Evolutionary conservation across 2,113 vertebrate genomes (phyloP).

Genomic region (Chamaea fasciata): DNA sequence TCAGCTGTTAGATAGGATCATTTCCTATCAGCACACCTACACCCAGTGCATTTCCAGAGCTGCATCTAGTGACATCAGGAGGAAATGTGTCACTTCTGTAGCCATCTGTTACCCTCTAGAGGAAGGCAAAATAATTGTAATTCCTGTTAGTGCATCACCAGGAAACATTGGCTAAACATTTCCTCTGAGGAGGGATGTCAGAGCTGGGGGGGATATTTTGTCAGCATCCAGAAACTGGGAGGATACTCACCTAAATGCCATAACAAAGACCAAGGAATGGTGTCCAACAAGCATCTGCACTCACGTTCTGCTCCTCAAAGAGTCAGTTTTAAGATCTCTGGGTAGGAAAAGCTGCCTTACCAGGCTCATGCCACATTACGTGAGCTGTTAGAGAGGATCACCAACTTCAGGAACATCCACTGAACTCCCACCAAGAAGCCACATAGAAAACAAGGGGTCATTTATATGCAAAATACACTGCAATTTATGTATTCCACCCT

Average conservation of each 20-base stretch:
- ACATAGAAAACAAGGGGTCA: background rate
- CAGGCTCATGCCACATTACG: background rate
- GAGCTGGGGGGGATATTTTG: background rate
- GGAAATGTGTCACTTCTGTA: background rate
- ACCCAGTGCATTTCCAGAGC: background rate
- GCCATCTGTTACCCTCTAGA: constrained; percentile 37
- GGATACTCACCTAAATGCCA: rapidly evolving
- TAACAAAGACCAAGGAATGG: background rate
- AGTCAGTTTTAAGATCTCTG: background rate
- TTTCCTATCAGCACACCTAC: background rate
- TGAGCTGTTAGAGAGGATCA: background rate
- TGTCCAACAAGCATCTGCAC: background rate
- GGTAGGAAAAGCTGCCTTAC: background rate
- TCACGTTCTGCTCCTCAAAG: background rate
- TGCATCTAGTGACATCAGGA: background rate
- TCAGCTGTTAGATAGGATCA: background rate
- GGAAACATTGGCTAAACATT: background rate
- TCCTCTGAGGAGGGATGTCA: background rate
- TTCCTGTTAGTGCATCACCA: background rate
- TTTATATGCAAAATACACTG: background rate
- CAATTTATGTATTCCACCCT: background rate
- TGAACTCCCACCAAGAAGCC: background rate
- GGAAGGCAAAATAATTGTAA: background rate
- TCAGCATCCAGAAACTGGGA: background rate
- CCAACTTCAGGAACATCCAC: background rate